A percentile compares a stretch with the other conserved stretches of the same genome.
Evolutionary conservation across 53 echinoderm and acorn worm species (phyloP).

Genomic region (Astropecten irregularis): DNA sequence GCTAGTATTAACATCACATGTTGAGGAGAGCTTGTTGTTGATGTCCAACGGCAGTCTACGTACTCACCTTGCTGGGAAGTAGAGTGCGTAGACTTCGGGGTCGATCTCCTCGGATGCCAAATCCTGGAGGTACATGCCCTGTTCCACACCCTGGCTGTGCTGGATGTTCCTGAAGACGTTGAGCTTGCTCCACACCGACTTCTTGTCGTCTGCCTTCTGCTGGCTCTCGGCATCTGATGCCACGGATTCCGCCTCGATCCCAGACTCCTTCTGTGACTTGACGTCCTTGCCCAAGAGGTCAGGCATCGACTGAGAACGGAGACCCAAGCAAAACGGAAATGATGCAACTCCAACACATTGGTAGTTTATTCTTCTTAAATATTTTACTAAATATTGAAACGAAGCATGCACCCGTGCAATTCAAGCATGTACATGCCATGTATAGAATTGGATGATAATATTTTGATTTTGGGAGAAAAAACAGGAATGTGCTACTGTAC

Average conservation of each 20-base stretch:
- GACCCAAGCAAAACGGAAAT: no score
- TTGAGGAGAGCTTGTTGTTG: no score
- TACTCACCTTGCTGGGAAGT: constrained; percentile 87
- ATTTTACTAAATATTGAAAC: no score
- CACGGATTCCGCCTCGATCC: background rate
- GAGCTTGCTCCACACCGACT: constrained; percentile 71
- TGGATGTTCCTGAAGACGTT: constrained; percentile 72
- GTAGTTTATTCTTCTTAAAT: no score
- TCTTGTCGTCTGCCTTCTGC: constrained; percentile 58
- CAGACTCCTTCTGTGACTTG: constrained; percentile 8
- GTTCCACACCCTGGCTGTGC: constrained; percentile 69
- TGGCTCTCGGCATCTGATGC: constrained; percentile 7
- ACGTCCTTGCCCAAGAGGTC: background rate
- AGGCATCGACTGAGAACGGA: constrained; percentile 6
- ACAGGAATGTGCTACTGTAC: no score
- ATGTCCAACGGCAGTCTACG: no score
- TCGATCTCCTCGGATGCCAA: constrained; percentile 88
- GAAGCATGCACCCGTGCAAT: no score
- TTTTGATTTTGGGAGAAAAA: no score
- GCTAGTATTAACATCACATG: no score
- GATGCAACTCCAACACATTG: no score
- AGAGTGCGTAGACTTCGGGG: constrained; percentile 94
- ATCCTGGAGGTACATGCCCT: constrained; percentile 95
- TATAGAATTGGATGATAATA: no score
- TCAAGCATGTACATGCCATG: no score